These are phyloP conservation scores for Micropoecilia bifurca DNA, from an alignment of 2,797 vertebrate genomes.

Conservation along the genomic window DNA sequence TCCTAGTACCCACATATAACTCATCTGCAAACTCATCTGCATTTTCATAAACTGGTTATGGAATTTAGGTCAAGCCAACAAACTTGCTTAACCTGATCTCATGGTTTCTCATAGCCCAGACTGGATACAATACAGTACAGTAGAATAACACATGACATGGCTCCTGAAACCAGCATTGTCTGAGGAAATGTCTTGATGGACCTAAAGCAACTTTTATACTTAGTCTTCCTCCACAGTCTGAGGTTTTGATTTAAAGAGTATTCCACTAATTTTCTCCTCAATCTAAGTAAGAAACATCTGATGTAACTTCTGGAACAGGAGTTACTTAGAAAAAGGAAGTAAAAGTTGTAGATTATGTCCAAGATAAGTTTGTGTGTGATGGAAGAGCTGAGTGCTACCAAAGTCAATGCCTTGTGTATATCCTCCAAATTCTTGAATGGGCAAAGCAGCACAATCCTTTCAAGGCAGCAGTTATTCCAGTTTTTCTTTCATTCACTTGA, in stretches of 20 bases:
- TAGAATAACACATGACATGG: not conserved
- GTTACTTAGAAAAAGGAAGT: not conserved
- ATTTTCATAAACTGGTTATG: not conserved
- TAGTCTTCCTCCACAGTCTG: not conserved
- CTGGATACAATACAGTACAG: too few relatives aligned
- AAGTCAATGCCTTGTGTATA: not conserved
- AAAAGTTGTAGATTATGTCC: not conserved
- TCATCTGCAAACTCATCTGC: not conserved
- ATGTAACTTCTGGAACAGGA: not conserved
- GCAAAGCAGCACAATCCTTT: too few relatives aligned
- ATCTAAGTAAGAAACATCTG: not conserved
- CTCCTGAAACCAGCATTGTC: not conserved
- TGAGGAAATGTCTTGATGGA: not conserved
- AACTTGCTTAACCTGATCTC: too few relatives aligned
- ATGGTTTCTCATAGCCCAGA: too few relatives aligned
- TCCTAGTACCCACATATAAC: too few relatives aligned
- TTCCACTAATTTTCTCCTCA: not conserved
- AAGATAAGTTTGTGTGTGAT: not conserved
- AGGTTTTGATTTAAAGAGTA: not conserved
- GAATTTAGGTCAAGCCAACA: not conserved
- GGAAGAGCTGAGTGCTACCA: not conserved
- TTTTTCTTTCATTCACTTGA: not conserved
- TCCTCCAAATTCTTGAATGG: too few relatives aligned
- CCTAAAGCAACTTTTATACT: not conserved
- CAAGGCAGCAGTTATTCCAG: too few relatives aligned